phyloP scores from a whole-genome alignment of 2,797 vertebrate genomes.

The Macropus fuliginosus region DNA sequence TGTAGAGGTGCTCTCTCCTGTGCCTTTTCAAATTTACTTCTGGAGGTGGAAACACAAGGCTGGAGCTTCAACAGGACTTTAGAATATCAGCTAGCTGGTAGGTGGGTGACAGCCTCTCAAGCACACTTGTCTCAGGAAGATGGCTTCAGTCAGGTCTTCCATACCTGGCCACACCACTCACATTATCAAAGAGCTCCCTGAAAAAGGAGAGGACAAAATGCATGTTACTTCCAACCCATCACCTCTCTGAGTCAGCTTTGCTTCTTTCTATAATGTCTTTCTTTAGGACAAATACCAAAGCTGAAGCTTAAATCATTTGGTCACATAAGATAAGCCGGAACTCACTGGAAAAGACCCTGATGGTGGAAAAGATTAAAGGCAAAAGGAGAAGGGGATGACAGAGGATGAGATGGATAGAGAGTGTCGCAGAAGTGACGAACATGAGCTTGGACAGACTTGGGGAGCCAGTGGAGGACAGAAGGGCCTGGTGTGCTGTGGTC shows the following conservation, averaged over 20 bases:
- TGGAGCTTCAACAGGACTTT: not conserved
- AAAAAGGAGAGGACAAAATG: constrained; percentile 85
- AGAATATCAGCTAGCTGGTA: not conserved
- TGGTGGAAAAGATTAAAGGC: not conserved
- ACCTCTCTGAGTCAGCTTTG: not conserved
- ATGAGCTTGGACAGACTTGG: not conserved
- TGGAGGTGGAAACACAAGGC: not conserved
- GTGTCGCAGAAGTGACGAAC: not conserved
- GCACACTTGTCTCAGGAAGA: not conserved
- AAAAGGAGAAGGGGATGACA: not conserved
- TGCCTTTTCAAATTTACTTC: not conserved
- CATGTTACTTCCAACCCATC: not conserved
- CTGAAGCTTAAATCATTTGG: not conserved
- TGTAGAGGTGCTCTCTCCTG: not conserved
- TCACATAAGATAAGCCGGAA: not conserved
- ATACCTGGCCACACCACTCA: constrained; percentile 85
- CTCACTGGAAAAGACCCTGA: not conserved
- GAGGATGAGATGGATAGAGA: not conserved
- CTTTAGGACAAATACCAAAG: not conserved
- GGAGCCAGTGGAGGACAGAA: not conserved
- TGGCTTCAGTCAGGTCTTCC: constrained; percentile 79
- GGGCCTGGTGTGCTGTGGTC: not conserved
- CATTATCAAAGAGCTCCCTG: constrained; percentile 95
- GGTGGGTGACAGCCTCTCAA: not conserved
- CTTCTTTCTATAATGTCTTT: not conserved